Base-by-base conservation (phyloP, 2,797 vertebrate genomes). In the Artibeus jamaicensis region DNA sequence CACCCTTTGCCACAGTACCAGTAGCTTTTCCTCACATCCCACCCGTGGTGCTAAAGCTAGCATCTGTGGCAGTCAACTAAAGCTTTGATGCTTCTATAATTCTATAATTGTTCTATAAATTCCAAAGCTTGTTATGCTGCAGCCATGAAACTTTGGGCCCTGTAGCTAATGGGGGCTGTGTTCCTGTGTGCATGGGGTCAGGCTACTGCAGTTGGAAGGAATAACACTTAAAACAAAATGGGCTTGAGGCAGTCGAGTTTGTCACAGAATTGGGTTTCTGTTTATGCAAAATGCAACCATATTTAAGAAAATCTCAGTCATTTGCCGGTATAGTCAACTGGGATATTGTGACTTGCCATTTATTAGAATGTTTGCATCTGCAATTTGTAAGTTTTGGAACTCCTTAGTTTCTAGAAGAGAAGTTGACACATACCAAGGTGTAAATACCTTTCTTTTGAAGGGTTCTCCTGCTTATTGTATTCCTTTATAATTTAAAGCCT, bases 81-180 rank as follows among this genome's bases (percentile, higher is more conserved):
- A 87, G 88, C 84, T 93, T 50, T 98, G 97, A 98, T 98, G 97
- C 96, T 97, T 97, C 97, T 98, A 91, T 97, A 97, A 97, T 97
- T 95, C 97, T 96, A 81, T 97, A 98, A 98, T 97, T 96, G 95
- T 97, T 96, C 97, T 95, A 95, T 97, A 98, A 98, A 97, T 98
- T 78, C 97, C 93, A 96, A 95, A 97, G 97, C 97, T 95, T 89
- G 24, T 97, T 97, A 88, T 67, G 91, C 97, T 95, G 57, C 93
- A 93, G 95, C 93, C 86, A 97, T 91, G 95, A 97, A 97, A 97
- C 97, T 97, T 95, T 97, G 96, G 97, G 97, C 96, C 97, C 94
- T 97, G 96, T 96, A 97, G 65, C 97, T 97, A 97, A 93, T 94
- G 94, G 96, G 96, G 92, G 82, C 92, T 98, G 97, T 96, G 86